A percentile compares a stretch with the other conserved stretches of the same genome.
Evolutionary conservation across 2,797 vertebrate genomes (phyloP).

Genomic region (Otolemur crassicaudatus): DNA sequence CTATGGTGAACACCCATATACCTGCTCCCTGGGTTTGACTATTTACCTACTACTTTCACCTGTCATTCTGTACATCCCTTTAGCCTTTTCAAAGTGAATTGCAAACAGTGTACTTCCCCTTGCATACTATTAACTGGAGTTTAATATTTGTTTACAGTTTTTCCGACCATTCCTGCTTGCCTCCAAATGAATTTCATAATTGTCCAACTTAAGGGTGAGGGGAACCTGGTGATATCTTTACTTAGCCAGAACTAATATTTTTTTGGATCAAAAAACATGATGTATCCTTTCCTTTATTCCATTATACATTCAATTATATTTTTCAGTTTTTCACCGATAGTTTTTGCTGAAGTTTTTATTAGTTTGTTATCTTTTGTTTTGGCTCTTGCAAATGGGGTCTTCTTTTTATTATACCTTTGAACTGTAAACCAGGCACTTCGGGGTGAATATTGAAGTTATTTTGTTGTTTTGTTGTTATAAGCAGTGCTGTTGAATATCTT

Average conservation of each 20-base stretch:
- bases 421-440: neutral
- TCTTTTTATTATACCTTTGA: neutral
- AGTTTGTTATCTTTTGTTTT: neutral
- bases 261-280: neutral
- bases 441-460: neutral
- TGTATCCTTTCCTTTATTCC: neutral
- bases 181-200: neutral
- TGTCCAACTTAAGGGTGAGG: neutral
- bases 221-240: neutral
- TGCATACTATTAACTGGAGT: too few relatives aligned
- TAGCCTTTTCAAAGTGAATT: neutral
- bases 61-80: neutral
- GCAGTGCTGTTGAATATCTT: neutral
- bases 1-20: neutral
- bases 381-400: neutral
- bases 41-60: neutral
- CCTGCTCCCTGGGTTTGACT: neutral
- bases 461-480: neutral
- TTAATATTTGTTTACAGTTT: too few relatives aligned
- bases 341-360: neutral
- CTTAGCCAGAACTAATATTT: too few relatives aligned
- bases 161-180: neutral
- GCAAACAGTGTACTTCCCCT: neutral
- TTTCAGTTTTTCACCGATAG: neutral
- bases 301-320: neutral